These are phyloP conservation scores for Tetrapedia diversipes DNA, from an alignment of 2,888 invertebrate genomes.

Conservation along the genomic window DNA sequence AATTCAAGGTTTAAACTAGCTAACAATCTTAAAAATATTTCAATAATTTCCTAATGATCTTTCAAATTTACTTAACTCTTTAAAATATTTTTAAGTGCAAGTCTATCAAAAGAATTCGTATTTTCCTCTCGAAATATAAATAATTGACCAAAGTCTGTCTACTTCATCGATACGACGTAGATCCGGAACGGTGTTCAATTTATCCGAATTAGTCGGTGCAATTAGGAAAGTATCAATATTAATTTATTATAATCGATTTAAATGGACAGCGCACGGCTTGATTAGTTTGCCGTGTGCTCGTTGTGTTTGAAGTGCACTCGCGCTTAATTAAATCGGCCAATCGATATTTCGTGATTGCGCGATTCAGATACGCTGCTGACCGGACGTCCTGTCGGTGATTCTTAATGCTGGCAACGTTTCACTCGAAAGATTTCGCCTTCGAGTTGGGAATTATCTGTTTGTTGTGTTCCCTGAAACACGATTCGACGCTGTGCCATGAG, in stretches of 20 bases:
- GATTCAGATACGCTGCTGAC: slow-evolving; percentile 21
- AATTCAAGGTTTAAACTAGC: too few species aligned
- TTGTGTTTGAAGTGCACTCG: slow-evolving; percentile 50
- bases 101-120: too few species aligned
- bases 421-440: background rate
- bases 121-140: background rate
- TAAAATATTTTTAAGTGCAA: background rate
- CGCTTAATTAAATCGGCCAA: slow-evolving; percentile 50
- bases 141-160: too few species aligned
- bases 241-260: slow-evolving; percentile 53
- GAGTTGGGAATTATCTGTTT: background rate
- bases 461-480: background rate
- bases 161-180: too few species aligned
- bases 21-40: too few species aligned
- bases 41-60: too few species aligned
- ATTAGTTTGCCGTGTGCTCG: slow-evolving; percentile 39
- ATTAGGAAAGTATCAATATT: slow-evolving; percentile 54
- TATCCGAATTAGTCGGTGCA: slow-evolving; percentile 27
- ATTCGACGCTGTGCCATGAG: background rate
- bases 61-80: too few species aligned
- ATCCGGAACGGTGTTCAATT: background rate
- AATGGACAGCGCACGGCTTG: slow-evolving; percentile 30
- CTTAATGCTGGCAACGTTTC: slow-evolving; percentile 23
- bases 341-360: slow-evolving; percentile 52
- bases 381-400: slow-evolving; percentile 9